phyloP scores from a whole-genome alignment of 1,140 invertebrate species.

The Conopomorpha cramerella region DNA sequence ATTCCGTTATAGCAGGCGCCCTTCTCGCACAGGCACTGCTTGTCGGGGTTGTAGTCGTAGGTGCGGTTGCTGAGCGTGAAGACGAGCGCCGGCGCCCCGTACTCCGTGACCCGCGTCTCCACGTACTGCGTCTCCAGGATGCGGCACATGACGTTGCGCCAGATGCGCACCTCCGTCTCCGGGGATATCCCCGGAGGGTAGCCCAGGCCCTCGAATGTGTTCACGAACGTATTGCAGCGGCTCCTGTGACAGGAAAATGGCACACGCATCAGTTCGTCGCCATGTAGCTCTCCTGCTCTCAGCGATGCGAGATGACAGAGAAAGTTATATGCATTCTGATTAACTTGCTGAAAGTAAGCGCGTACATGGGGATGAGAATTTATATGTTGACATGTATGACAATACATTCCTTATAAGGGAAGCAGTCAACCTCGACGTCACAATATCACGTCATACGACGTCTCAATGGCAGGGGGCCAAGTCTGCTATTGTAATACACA shows the following conservation, averaged over 20 bases:
- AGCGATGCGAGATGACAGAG: too few relatives aligned
- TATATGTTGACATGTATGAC: too few relatives aligned
- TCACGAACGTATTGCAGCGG: slow-evolving; percentile 22
- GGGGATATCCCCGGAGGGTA: slow-evolving; percentile 63
- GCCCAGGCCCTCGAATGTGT: slow-evolving; percentile 64
- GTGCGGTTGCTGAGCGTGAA: slow-evolving; percentile 53
- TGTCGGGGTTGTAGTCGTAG: slow-evolving; percentile 63
- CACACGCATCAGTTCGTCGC: too few relatives aligned
- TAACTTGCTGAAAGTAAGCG: too few relatives aligned
- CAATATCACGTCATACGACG: too few relatives aligned
- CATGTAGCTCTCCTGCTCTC: too few relatives aligned
- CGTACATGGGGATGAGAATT: too few relatives aligned
- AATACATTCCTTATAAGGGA: too few relatives aligned
- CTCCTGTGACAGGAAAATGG: slow-evolving; percentile 13
- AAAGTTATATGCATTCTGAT: too few relatives aligned
- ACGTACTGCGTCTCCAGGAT: slow-evolving; percentile 63
- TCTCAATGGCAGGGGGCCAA: too few relatives aligned
- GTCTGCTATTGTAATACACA: too few relatives aligned
- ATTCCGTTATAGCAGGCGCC: slow-evolving; percentile 67
- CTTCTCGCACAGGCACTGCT: slow-evolving; percentile 65
- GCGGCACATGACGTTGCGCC: slow-evolving; percentile 71
- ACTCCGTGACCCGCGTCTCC: slow-evolving; percentile 34
- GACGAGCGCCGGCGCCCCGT: slow-evolving; percentile 42
- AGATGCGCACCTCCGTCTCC: slow-evolving; percentile 62
- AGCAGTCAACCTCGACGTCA: too few relatives aligned